Base-by-base conservation (phyloP, 2,113 vertebrate species). In the Callionymus lyra region DNA sequence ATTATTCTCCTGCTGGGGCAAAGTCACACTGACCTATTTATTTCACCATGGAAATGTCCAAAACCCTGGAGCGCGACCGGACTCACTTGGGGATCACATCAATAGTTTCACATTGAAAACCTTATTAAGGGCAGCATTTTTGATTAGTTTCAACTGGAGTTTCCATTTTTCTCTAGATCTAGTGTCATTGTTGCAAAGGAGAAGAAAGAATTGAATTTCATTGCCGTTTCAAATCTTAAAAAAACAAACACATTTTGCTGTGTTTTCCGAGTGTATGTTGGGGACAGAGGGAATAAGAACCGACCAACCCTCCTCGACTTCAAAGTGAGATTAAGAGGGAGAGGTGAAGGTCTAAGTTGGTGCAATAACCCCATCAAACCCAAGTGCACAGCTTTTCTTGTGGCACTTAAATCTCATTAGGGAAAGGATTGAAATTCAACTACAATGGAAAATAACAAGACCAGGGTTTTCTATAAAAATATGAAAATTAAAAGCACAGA, bases 271-370 rank as follows among this genome's bases (percentile, higher is more conserved):
- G 34, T 53, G 46, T 55, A 51, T 34, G 38, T 38, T 44, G 40
- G 18, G 5, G 56, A 43, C 56, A 47, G 33, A 45, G 34, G 47
- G 48, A 44, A 52, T 65, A 63, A 65, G 40, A 59, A 47, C 47
- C 55, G 59, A 77, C 68, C 63, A 73, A 77, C 65, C 63, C 47
- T 55, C 13, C 32, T 34, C 16, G 16, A 77, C 77, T 78, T 83
- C 79, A 80, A 85, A 85, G 78, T 9, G 38, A 77, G 70, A 82
- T 79, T 78, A 74, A 64, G 60, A 66, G 35, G 45, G 36, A 52
- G 47, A 59, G 53, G 41, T 6, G 47, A 65, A 65, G 40, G 48
- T 47, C 59, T 72, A 47, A 68, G 57, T 49, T 32, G 50, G 50
- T 68, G 46, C 44, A 58, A 32, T 34, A 8, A 27, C 45, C 48